These are phyloP conservation scores for Sakesphorus luctuosus DNA, from an alignment of 2,113 vertebrate species.

Conservation along the genomic window DNA sequence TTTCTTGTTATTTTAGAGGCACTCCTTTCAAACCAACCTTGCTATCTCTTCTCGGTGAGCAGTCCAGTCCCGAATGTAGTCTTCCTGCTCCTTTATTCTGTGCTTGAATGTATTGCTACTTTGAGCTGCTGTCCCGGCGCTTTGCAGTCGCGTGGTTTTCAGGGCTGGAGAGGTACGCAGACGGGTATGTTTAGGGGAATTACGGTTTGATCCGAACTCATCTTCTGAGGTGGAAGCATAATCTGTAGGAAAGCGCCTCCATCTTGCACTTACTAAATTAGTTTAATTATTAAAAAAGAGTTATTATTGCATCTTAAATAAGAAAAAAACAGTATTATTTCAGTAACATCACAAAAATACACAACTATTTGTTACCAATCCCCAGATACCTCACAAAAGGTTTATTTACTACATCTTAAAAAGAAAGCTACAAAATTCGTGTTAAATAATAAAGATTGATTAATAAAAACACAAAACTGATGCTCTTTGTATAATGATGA, in stretches of 20 bases:
- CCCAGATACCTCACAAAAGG: conserved; percentile 66
- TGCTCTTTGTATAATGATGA: conserved; percentile 70
- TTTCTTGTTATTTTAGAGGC: background rate
- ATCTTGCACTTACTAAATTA: conserved; percentile 91
- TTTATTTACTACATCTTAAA: conserved; percentile 67
- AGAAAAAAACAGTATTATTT: conserved; percentile 62
- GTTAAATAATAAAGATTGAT: conserved; percentile 73
- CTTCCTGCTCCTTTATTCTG: conserved; percentile 95
- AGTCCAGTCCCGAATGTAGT: conserved; percentile 98
- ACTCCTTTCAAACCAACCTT: conserved; percentile 79
- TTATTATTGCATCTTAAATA: conserved; percentile 77
- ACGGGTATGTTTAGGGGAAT: conserved; percentile 90
- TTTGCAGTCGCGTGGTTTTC: conserved; percentile 82
- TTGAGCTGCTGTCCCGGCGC: conserved; percentile 77
- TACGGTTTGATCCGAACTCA: conserved; percentile 95
- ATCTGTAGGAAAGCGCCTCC: conserved; percentile 96
- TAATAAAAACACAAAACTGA: conserved; percentile 62
- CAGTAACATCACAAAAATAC: conserved; percentile 63
- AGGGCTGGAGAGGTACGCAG: conserved; percentile 88
- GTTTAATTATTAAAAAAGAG: conserved; percentile 85
- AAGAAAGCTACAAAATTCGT: conserved; percentile 65
- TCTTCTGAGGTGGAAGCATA: conserved; percentile 99
- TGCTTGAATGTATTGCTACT: conserved; percentile 87
- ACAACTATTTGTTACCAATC: conserved; percentile 51
- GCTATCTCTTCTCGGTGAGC: conserved; percentile 98